phyloP scores from a whole-genome alignment of 1,140 invertebrate species.

The Trachelipus rathkii region DNA sequence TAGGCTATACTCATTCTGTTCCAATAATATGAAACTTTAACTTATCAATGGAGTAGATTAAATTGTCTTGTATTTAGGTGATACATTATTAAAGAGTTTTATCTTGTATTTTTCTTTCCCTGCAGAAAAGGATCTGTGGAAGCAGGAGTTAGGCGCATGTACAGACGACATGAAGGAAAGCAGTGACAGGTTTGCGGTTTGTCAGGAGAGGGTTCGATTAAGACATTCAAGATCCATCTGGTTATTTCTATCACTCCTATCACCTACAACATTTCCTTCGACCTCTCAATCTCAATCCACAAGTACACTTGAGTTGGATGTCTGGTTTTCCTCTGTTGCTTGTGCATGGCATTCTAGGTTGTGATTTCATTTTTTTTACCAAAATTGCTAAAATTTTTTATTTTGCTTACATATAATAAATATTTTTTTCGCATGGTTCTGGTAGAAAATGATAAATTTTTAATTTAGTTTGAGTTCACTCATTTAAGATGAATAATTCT shows the following conservation, averaged over 20 bases:
- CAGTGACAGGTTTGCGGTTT: conserved; percentile 50
- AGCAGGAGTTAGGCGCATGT: conserved; percentile 47
- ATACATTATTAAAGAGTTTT: neutral
- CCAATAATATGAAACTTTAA: too few relatives aligned
- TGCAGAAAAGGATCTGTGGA: conserved; percentile 52
- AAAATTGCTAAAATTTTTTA: too few relatives aligned
- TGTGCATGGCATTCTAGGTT: conserved; percentile 39
- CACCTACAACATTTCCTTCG: conserved; percentile 71
- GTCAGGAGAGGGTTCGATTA: conserved; percentile 28
- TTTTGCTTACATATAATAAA: too few relatives aligned
- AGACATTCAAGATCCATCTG: conserved; percentile 37
- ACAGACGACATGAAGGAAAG: conserved; percentile 68
- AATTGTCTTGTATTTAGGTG: too few relatives aligned
- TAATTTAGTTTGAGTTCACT: too few relatives aligned
- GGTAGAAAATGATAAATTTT: too few relatives aligned
- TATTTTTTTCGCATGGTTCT: too few relatives aligned
- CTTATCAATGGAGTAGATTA: too few relatives aligned
- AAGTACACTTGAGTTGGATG: conserved; percentile 67
- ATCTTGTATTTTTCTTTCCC: neutral
- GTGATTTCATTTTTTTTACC: too few relatives aligned
- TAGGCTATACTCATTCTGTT: neutral
- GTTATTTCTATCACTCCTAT: conserved; percentile 43
- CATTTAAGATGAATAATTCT: too few relatives aligned
- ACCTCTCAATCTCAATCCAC: conserved; percentile 70
- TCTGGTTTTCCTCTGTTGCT: conserved; percentile 60